These are phyloP conservation scores for Pipistrellus nathusii DNA, from an alignment of 2,797 vertebrate species.

Conservation along the genomic window DNA sequence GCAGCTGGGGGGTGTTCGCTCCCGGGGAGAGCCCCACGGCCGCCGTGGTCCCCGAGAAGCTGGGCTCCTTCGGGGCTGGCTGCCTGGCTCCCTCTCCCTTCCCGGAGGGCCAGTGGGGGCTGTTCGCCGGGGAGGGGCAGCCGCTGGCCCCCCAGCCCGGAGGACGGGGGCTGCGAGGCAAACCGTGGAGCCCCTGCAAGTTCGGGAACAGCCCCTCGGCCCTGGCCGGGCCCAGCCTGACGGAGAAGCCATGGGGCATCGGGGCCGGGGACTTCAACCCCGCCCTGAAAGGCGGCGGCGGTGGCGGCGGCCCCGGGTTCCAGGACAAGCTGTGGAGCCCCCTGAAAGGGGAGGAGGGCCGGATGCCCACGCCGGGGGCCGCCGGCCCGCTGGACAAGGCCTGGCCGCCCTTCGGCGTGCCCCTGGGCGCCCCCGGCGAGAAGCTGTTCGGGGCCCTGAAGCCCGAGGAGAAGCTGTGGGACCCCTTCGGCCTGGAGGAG, in stretches of 20 bases:
- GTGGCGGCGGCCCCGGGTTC: constrained; percentile 80
- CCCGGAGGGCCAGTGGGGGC: constrained; percentile 90
- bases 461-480: constrained; percentile 90
- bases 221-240: constrained; percentile 84
- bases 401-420: constrained; percentile 92
- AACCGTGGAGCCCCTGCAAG: constrained; percentile 86
- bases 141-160: constrained; percentile 70
- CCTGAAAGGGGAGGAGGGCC: constrained; percentile 90
- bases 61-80: constrained; percentile 81
- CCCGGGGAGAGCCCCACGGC: constrained; percentile 67
- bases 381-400: constrained; percentile 92
- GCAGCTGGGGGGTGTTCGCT: constrained; percentile 87
- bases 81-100: constrained; percentile 81
- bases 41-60: constrained; percentile 84
- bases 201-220: constrained; percentile 67
- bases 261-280: constrained; percentile 87
- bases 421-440: constrained; percentile 87
- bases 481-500: constrained; percentile 87
- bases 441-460: constrained; percentile 92
- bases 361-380: constrained; percentile 77
- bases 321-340: constrained; percentile 93
- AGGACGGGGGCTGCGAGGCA: constrained; percentile 72
- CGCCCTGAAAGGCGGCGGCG: constrained; percentile 76
- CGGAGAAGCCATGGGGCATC: constrained; percentile 90
- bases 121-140: constrained; percentile 86